Base-by-base conservation (phyloP, 2,113 vertebrate species). In the Illadopsis cleaveri region DNA sequence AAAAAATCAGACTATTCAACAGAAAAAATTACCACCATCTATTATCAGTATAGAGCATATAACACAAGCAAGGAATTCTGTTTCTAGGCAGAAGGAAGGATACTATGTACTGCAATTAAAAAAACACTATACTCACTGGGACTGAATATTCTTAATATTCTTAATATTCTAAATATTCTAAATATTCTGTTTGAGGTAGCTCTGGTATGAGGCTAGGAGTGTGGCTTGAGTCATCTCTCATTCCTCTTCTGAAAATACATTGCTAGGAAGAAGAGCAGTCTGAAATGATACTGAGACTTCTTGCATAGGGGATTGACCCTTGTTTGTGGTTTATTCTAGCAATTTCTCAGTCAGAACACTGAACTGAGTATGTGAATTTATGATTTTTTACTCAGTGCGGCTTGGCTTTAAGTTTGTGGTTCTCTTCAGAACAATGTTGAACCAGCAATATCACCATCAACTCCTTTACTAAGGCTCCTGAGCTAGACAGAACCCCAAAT, bases 11-110 rank as follows among this genome's bases (percentile, higher is more conserved):
- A 61, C 78, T 86, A 86, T 88, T 94, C 75, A 95, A 77, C 50
- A 82, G 62, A 85, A 95, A 93, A 94, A 88, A 82, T 53, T 82
- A 45, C 58, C 71, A 79, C 95, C 89, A 96, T 93, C 89, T 96
- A 90, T 95, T 96, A 85, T 85, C 91, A 77, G 78, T 82, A 76
- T 35, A 91, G n/a, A 93, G 28, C 23, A 65, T 51, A 78, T 73
- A 95, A 72, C 54, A 90, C 54, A 82, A 95, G n/a, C 12, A 91
- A 95, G 50, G 42, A 90, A 91, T 94, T 94, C 81, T 94, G 66
- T 93, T 96, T 96, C 94, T 85, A 90, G 70, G 89, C 78, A 96
- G 89, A 95, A 79, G 33, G 73, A 85, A 85, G 50, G 9, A 19
- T 87, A 80, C 23, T 4, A 20, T 45, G 47, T 45, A 85, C 21